Evolutionary conservation across 2,113 vertebrate genomes (phyloP), one percentile per base, ranked within the genome.

Genomic region (Rallus limicola): DNA sequence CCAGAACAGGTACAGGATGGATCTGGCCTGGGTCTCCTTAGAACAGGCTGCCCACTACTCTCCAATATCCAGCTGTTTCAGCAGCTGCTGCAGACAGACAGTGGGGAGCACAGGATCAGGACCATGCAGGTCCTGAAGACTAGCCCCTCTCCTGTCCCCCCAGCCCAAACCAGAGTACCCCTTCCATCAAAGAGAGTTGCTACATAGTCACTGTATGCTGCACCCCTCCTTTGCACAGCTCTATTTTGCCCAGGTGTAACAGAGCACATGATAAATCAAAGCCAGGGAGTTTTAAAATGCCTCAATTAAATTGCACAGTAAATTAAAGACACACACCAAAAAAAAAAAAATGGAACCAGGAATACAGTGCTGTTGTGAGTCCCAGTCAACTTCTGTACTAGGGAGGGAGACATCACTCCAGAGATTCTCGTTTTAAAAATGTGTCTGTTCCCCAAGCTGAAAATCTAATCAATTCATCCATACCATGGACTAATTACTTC

Each of bases 391-490:
- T 90, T 90, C 46, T 67, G 13, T 85, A 36, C n/a, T 34, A 63
- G 28, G 23, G 28, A 87, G 50, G 25, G 56, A 91, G 82, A 79
- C n/a, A 82, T 0, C 0, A 0, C n/a, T 90, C n/a, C 50, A 88
- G 84, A 87, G 67, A 28, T 40, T 86, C 52, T 65, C 17, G 44
- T 87, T 96, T 97, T 82, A 65, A 94, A 94, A 96, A 94, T 33
- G 59, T 96, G 75, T 96, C 96, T 88, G 91, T 90, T 97, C 90
- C 77, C 94, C 85, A 97, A 97, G 95, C 96, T 96, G 94, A 97
- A 98, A 98, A 94, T 91, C 78, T 96, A 97, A 97, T 96, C 94
- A 97, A 97, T 98, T 97, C 96, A 92, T 95, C 96, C 94, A 95
- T 92, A 93, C 79, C 21, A 40, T 55, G 87, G 91, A 44, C 89